Evolutionary conservation across 53 echinoderm and acorn worm genomes (phyloP).

Genomic region (Echinometra lucunter): DNA sequence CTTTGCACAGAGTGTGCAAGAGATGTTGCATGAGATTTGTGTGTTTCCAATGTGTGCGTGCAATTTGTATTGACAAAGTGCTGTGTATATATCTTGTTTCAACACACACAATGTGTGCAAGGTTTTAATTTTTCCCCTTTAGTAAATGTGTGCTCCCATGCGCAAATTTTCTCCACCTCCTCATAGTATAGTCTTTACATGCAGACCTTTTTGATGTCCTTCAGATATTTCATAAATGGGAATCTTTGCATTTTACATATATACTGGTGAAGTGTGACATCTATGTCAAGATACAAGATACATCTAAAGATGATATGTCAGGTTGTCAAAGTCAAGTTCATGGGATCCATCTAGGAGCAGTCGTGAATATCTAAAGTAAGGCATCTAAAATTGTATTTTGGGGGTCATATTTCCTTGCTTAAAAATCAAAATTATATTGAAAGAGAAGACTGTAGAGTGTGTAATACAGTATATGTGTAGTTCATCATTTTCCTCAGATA

Average conservation of each 20-base stretch:
- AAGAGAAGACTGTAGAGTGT: too few species aligned
- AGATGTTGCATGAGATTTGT: not conserved
- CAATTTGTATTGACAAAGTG: constrained; percentile 52
- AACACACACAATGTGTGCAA: constrained; percentile 50
- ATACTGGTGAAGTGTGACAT: not conserved
- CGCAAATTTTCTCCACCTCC: constrained; percentile 6
- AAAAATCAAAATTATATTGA: too few species aligned
- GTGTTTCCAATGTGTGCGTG: constrained; percentile 18
- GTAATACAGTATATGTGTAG: not conserved
- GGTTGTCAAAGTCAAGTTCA: not conserved
- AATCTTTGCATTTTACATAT: not conserved
- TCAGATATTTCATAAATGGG: not conserved
- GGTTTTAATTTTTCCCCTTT: constrained; percentile 45
- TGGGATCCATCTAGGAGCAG: not conserved
- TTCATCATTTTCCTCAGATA: not conserved
- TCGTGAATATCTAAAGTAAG: too few species aligned
- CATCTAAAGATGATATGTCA: not conserved
- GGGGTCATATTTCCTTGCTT: too few species aligned
- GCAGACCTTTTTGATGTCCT: not conserved
- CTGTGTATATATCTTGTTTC: constrained; percentile 37
- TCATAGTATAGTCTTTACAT: not conserved
- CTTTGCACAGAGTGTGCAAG: not conserved
- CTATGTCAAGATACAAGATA: too few species aligned
- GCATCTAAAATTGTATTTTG: too few species aligned
- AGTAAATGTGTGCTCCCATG: constrained; percentile 54